phyloP scores from a whole-genome alignment of 1,140 invertebrate species.

The Ericerus pela region DNA sequence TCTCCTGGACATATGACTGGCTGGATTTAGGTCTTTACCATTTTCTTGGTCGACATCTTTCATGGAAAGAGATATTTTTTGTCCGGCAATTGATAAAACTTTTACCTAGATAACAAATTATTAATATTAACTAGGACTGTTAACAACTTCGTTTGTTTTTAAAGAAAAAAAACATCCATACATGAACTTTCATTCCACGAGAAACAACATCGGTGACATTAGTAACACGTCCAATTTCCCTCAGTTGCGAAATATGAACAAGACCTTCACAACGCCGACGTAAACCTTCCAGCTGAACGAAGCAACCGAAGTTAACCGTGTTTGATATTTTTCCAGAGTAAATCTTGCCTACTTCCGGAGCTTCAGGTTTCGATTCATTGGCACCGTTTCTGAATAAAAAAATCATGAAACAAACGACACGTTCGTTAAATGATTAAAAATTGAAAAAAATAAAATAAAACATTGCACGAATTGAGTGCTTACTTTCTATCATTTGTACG shows the following conservation, averaged over 20 bases:
- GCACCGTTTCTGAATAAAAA: slow-evolving; percentile 13
- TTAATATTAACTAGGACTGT: neutral
- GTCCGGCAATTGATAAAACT: slow-evolving; percentile 75
- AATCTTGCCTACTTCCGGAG: slow-evolving; percentile 48
- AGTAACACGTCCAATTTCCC: slow-evolving; percentile 83
- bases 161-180: slow-evolving; percentile 29
- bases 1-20: slow-evolving; percentile 33
- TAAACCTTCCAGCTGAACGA: slow-evolving; percentile 88
- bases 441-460: no score
- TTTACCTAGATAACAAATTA: slow-evolving; percentile 43
- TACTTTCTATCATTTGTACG: no score
- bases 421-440: no score
- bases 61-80: slow-evolving; percentile 93
- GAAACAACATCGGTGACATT: slow-evolving; percentile 87
- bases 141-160: neutral
- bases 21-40: slow-evolving; percentile 87
- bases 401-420: neutral
- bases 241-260: slow-evolving; percentile 91
- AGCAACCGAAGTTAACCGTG: slow-evolving; percentile 93
- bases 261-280: slow-evolving; percentile 80
- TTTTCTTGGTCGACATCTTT: slow-evolving; percentile 95
- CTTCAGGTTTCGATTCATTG: slow-evolving; percentile 15
- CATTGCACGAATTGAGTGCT: no score
- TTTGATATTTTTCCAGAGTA: slow-evolving; percentile 90
- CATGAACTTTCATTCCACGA: slow-evolving; percentile 81